Evolutionary conservation across 1,140 invertebrate species (phyloP), one percentile per base, ranked within the genome.

Genomic region (Laodelphax striatellus): DNA sequence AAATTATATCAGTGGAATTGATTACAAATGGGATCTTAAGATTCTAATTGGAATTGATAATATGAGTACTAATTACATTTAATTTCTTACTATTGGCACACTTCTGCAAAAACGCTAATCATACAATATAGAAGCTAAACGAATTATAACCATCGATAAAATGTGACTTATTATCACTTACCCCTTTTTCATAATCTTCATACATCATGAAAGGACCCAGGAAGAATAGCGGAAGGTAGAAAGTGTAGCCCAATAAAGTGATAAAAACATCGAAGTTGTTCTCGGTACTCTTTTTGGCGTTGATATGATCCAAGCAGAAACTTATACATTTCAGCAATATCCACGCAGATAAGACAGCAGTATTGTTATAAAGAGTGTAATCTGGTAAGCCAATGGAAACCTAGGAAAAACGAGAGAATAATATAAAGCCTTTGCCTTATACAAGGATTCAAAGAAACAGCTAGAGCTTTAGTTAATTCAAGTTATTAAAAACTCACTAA

Each of bases 181-280:
- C 80, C 61, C 79, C 75, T 22, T 71, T 58, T 22, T 75, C 64
- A 75, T 84, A 88, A 66, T 84, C 77, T 64, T 82, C 76, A 74
- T 86, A 92, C 5, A 84, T 75, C 62, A 94, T 79, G 55, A 92
- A 75, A 21, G 91, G 91, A 50, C 91, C 91, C 63, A 82, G 79
- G 65, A 87, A 85, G 44, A 89, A 77, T 10, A 84, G 76, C 24
- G 91, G 91, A 43, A 92, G 79, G 72, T 94, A 94, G 62, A 92
- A 80, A 61, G 81, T 81, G 69, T 93, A 94, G 31, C 82, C 79
- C 19, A 86, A 67, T 62, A 79, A 77, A 22, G 81, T 66, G 5
- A 74, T 38, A 52, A 79, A 71, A 58, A 74, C 67, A 16, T 68
- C 62, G 5, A 70, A 67, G 60, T 69, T 70, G 44, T 64, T 67